Base-by-base conservation (phyloP, 1,140 invertebrate species). In the Drosophila parabipectinata region DNA sequence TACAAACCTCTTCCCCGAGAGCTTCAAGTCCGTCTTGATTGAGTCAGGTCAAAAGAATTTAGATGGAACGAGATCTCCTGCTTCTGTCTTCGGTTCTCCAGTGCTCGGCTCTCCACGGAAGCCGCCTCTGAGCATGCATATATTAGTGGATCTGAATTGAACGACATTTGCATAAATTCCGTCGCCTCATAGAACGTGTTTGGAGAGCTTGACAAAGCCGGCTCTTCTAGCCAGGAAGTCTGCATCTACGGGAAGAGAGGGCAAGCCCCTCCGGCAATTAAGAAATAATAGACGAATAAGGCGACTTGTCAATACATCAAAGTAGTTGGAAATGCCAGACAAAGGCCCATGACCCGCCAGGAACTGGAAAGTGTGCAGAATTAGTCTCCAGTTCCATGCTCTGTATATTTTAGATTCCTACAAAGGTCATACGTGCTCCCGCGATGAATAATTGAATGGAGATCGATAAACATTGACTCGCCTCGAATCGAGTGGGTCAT, bases 1-100 rank as follows among this genome's bases (percentile, higher is more conserved):
- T 18, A 18, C 18, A 50, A 30, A 18, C 28, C 37, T 18, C 45
- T 28, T 52, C 45, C 58, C 58, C 45, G 58, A 61, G 58, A 72
- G 75, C 79, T 78, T 58, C 71, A 89, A 90, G 85, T 87, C 73
- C 48, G 75, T 64, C 87, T 89, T 90, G 85, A 89, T 89, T 89
- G 85, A 89, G 85, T 89, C 85, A 89, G 85, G 85, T 89, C 85
- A 89, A 89, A 89, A 89, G 78, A 89, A 89, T 89, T 89, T 90
- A 89, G 90, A 79, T 72, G 75, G 51, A 67, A 52, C 9, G 44
- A 60, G 54, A 18, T 44, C 48, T 12, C 1, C 32, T 14, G 37
- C 68, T 21, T 47, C 30, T n/a, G 53, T 57, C 45, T 30, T 51
- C 10, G 10, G 14, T 47, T 56, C 66, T 68, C 41, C 8, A 18